Conservation (phyloP, 1,140 invertebrate genomes). For the Ostrea denselamellosa region DNA sequence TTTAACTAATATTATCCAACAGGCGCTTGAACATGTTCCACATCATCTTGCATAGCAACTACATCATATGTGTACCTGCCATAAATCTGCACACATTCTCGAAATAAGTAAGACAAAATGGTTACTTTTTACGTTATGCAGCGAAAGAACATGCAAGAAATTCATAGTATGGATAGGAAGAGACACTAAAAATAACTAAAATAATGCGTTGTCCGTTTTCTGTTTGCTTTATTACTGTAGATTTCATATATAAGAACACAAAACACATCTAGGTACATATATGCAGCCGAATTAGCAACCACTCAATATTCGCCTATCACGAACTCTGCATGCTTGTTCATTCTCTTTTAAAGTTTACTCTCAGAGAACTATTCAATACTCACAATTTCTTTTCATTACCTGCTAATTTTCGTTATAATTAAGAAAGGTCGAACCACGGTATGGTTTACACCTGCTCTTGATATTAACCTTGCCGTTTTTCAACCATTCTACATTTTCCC, state of each 20-base stretch:
- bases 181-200: not conserved
- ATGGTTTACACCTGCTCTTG: not conserved
- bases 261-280: not conserved
- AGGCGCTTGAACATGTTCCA: not conserved
- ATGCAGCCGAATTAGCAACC: conserved; percentile 1
- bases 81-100: not conserved
- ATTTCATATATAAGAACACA: not conserved
- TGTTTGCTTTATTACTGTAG: not conserved
- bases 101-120: not conserved
- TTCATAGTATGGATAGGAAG: not conserved
- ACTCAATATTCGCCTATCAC: not conserved
- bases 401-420: not conserved
- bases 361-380: not conserved
- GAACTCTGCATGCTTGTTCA: not conserved
- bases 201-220: not conserved
- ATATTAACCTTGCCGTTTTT: not conserved
- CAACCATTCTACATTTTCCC: not conserved
- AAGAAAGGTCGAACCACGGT: not conserved
- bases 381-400: not conserved
- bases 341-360: not conserved
- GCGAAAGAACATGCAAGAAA: not conserved
- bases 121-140: not conserved
- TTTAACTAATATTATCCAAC: conserved; percentile 6
- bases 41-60: conserved; percentile 16
- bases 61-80: conserved; percentile 8